A percentile compares a stretch with the other conserved stretches of the same genome.
These are phyloP conservation scores for Alouatta palliata DNA, from an alignment of 2,113 vertebrate species.

Conservation along the genomic window DNA sequence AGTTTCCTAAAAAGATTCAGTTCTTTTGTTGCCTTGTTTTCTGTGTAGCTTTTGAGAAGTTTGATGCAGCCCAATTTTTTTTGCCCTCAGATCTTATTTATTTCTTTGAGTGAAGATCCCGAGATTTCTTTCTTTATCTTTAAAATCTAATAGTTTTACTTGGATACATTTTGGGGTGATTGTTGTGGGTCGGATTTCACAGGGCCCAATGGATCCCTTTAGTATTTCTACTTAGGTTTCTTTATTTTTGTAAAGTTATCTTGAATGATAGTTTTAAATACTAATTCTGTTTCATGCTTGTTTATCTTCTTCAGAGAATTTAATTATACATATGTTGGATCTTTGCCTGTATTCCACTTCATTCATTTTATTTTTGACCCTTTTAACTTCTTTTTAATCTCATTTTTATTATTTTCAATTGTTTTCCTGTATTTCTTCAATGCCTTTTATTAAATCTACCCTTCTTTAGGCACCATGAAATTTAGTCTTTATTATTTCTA, in stretches of 20 bases:
- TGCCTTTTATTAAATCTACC: background rate
- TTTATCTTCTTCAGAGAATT: background rate
- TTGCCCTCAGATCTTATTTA: background rate
- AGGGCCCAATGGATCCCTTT: background rate
- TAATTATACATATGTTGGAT: slow-evolving; percentile 43
- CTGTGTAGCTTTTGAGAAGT: background rate
- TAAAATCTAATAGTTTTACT: slow-evolving; percentile 1
- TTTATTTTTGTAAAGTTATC: background rate
- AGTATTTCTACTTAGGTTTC: background rate
- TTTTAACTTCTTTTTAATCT: background rate
- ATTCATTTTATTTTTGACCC: background rate
- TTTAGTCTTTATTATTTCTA: background rate
- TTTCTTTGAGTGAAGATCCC: background rate
- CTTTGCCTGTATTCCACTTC: slow-evolving; percentile 2
- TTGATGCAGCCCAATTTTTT: background rate
- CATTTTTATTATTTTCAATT: background rate
- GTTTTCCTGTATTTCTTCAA: background rate
- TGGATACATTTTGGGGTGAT: background rate
- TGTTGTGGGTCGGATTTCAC: background rate
- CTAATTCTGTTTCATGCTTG: background rate
- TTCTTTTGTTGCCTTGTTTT: background rate
- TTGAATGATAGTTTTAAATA: slow-evolving; percentile 2
- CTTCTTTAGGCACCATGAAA: background rate
- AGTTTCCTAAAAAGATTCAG: slow-evolving; percentile 7
- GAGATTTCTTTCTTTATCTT: background rate